A percentile compares a stretch with the other conserved stretches of the same genome.
These are phyloP conservation scores for Sebastes itinus DNA, from an alignment of 2,797 vertebrate genomes.

Conservation along the genomic window DNA sequence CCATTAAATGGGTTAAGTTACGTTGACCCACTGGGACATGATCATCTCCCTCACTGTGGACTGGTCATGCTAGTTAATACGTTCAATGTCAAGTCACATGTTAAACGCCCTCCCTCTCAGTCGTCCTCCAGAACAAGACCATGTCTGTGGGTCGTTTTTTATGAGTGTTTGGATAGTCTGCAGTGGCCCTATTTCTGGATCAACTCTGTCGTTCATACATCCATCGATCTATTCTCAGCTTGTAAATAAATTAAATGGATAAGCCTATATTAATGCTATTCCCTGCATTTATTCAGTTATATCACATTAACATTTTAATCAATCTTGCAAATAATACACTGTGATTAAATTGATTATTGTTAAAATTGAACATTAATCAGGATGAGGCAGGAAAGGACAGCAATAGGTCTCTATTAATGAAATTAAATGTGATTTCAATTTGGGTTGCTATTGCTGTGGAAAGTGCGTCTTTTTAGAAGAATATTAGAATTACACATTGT, in stretches of 20 bases:
- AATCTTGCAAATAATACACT: background rate
- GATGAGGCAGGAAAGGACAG: no score
- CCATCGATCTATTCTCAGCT: background rate
- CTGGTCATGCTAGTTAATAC: conserved; percentile 53
- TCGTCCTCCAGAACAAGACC: conserved; percentile 36
- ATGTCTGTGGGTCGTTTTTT: conserved; percentile 15
- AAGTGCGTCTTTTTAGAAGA: background rate
- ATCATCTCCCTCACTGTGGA: conserved; percentile 34
- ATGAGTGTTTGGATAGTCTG: background rate
- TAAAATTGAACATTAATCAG: no score
- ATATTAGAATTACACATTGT: background rate
- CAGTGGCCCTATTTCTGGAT: conserved; percentile 33
- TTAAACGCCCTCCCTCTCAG: background rate
- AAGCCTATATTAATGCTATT: background rate
- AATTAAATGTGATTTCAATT: background rate
- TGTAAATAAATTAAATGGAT: background rate
- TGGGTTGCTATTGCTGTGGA: background rate
- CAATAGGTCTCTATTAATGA: background rate
- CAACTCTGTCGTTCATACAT: background rate
- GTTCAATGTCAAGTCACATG: conserved; percentile 61
- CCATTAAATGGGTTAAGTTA: conserved; percentile 33
- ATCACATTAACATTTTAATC: background rate
- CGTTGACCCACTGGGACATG: conserved; percentile 25
- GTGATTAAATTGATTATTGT: background rate
- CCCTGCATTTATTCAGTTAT: background rate